Percentiles rank a stretch among this genome's conserved stretches.
phyloP scores from a whole-genome alignment of 2,888 invertebrate species.

The Pyrgus malvae region DNA sequence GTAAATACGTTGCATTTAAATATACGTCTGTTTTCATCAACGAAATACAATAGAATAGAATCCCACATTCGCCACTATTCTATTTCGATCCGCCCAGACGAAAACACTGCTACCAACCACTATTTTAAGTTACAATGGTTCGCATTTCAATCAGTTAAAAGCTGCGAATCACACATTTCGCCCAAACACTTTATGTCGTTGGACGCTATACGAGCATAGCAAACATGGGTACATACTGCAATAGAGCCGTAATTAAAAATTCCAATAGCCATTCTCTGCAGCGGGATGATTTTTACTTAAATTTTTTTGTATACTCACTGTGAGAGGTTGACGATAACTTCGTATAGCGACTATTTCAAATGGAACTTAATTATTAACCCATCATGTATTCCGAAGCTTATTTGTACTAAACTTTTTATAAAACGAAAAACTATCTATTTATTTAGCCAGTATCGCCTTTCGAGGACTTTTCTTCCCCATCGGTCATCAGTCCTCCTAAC shows the following conservation, averaged over 20 bases:
- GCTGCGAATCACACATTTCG: constrained; percentile 5
- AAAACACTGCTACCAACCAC: neutral
- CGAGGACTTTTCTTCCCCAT: no score
- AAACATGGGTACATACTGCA: neutral
- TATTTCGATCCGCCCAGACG: neutral
- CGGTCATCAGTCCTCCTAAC: no score
- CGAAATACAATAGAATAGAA: no score
- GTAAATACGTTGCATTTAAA: no score
- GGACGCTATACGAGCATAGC: neutral
- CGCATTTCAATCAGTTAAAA: constrained; percentile 19
- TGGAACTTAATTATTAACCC: no score
- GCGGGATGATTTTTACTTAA: constrained; percentile 7
- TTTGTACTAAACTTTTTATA: no score
- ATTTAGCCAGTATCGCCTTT: no score
- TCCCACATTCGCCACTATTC: neutral
- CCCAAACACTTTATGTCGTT: neutral
- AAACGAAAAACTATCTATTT: no score
- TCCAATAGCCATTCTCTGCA: constrained; percentile 15
- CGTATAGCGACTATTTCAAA: no score
- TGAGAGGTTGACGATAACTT: neutral
- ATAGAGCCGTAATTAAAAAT: constrained; percentile 21
- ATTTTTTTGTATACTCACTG: neutral
- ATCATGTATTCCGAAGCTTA: no score
- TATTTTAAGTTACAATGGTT: constrained; percentile 4
- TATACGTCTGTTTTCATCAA: no score